A percentile compares a stretch with the other conserved stretches of the same genome.
These are phyloP conservation scores for Potamilus streckersoni DNA, from an alignment of 1,140 invertebrate species.

Conservation along the genomic window DNA sequence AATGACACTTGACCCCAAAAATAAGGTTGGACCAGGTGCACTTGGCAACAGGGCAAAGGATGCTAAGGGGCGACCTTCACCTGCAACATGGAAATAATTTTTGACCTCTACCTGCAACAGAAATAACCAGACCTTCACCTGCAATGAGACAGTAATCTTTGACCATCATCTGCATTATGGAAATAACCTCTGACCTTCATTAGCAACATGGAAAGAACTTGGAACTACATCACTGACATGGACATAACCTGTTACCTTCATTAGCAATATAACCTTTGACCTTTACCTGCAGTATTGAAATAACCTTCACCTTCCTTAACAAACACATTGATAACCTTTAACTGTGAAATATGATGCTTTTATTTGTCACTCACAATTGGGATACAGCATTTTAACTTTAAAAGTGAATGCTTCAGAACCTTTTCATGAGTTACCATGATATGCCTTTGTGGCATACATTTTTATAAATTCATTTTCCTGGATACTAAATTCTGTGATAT, in stretches of 20 bases:
- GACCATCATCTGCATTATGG: not conserved
- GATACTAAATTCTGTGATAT: too few species aligned
- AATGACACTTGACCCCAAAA: constrained; percentile 49
- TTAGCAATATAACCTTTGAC: not conserved
- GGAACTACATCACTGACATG: not conserved
- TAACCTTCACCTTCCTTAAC: not conserved
- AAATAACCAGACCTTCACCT: constrained; percentile 1
- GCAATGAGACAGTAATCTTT: not conserved
- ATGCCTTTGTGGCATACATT: too few species aligned
- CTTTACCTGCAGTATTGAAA: too few species aligned
- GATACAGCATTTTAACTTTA: too few species aligned
- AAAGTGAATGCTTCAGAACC: too few species aligned
- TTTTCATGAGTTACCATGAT: too few species aligned
- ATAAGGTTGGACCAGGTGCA: constrained; percentile 47
- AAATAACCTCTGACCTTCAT: not conserved
- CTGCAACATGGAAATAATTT: constrained; percentile 60
- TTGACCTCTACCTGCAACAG: too few species aligned
- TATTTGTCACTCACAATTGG: too few species aligned
- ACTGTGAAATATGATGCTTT: too few species aligned
- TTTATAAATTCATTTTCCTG: too few species aligned
- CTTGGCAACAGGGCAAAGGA: constrained; percentile 42
- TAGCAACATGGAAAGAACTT: not conserved
- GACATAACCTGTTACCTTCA: not conserved
- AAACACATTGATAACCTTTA: too few species aligned
- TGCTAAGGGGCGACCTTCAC: constrained; percentile 35